phyloP scores from a whole-genome alignment of 1,140 invertebrate species.

The Tribolium castaneum region DNA sequence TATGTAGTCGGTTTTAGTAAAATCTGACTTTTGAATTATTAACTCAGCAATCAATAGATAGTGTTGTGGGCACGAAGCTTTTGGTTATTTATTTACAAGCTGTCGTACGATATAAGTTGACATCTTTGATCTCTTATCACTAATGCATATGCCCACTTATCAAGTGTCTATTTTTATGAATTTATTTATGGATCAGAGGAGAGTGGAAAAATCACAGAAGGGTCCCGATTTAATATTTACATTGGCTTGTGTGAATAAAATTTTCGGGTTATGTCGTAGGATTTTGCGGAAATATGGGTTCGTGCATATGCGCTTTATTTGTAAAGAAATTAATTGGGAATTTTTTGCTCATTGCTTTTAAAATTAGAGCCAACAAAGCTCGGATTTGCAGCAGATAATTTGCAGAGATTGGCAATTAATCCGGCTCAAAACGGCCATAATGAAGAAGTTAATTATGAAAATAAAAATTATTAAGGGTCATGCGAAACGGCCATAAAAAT shows the following conservation, averaged over 20 bases:
- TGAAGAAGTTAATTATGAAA: conserved; percentile 10
- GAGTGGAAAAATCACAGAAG: neutral
- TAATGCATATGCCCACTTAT: neutral
- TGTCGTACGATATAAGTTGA: neutral
- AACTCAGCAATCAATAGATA: neutral
- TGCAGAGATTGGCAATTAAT: neutral
- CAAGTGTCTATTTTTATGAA: neutral
- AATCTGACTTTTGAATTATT: neutral
- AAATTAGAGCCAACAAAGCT: neutral
- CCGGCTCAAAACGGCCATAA: neutral
- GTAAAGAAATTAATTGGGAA: neutral
- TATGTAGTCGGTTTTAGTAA: no score
- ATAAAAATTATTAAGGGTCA: conserved; percentile 5
- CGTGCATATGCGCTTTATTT: neutral
- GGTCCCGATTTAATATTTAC: neutral
- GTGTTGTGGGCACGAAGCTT: neutral
- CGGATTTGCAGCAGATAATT: neutral
- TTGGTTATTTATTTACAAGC: neutral
- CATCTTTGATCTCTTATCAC: neutral
- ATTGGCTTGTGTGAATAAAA: neutral
- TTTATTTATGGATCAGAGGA: neutral
- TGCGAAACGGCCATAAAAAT: conserved; percentile 8
- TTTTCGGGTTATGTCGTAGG: neutral
- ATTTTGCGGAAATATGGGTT: neutral
- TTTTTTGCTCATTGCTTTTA: neutral